These are phyloP conservation scores for Lithobates pipiens DNA, from an alignment of 2,797 vertebrate genomes.

Conservation along the genomic window DNA sequence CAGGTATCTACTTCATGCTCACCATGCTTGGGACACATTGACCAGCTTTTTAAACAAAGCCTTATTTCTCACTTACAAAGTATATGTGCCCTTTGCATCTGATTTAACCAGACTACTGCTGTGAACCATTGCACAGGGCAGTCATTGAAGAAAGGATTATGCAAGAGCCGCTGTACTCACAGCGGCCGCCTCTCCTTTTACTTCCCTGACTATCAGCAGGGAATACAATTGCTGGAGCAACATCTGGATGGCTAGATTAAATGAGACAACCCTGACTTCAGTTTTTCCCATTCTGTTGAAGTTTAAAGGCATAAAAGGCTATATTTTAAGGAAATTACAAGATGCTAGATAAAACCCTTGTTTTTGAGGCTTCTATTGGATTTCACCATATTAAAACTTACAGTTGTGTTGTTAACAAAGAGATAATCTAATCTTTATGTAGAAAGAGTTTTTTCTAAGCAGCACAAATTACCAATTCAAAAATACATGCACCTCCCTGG, in stretches of 20 bases:
- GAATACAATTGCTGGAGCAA: conserved; percentile 15
- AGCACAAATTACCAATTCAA: background rate
- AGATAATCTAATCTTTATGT: background rate
- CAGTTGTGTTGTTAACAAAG: too few relatives aligned
- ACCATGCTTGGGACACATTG: background rate
- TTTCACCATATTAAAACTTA: too few relatives aligned
- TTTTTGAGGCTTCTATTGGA: background rate
- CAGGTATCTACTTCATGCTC: background rate
- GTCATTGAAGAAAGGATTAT: conserved; percentile 41
- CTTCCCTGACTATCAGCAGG: conserved; percentile 30
- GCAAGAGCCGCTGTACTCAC: conserved; percentile 11
- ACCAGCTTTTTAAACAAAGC: conserved; percentile 27
- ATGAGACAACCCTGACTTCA: conserved; percentile 20
- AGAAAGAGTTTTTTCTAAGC: background rate
- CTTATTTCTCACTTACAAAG: conserved; percentile 25
- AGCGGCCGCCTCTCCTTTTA: conserved; percentile 7
- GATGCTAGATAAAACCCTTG: background rate
- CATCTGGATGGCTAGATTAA: conserved; percentile 40
- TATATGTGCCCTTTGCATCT: conserved; percentile 29
- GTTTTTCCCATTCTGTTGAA: conserved; percentile 8
- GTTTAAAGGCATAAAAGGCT: background rate
- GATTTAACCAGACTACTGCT: conserved; percentile 15
- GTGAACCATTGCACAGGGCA: conserved; percentile 37
- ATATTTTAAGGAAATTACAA: conserved; percentile 9
- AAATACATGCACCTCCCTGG: too few relatives aligned